These are phyloP conservation scores for Pteromalus puparum DNA, from an alignment of 1,140 invertebrate genomes.

Conservation along the genomic window DNA sequence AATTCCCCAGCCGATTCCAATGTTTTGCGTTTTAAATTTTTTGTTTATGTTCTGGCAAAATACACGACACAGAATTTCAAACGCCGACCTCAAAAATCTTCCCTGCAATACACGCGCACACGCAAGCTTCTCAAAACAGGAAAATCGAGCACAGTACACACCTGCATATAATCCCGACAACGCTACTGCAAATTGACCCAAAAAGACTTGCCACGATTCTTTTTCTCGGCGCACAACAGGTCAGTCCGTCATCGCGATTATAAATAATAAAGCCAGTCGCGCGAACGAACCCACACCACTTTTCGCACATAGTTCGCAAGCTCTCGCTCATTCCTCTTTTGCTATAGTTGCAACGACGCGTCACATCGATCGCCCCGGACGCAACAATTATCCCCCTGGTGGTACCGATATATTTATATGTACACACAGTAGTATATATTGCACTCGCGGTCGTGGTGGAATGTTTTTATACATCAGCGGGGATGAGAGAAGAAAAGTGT, in stretches of 20 bases:
- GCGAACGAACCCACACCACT: not conserved
- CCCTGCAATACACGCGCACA: too few species aligned
- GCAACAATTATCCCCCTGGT: not conserved
- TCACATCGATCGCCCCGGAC: not conserved
- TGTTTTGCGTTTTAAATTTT: too few species aligned
- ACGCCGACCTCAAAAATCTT: too few species aligned
- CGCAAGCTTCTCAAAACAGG: too few species aligned
- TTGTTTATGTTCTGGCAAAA: too few species aligned
- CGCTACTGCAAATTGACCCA: not conserved
- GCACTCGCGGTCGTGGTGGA: not conserved
- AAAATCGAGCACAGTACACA: too few species aligned
- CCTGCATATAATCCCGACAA: not conserved
- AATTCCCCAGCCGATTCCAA: too few species aligned
- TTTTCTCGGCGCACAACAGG: not conserved
- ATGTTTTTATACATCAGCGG: not conserved
- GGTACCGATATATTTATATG: not conserved
- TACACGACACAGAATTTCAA: too few species aligned
- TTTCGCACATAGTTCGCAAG: not conserved
- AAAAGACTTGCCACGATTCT: not conserved
- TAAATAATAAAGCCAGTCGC: not conserved
- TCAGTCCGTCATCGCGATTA: not conserved
- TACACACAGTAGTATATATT: not conserved
- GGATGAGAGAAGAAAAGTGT: not conserved
- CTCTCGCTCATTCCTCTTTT: not conserved
- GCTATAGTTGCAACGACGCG: not conserved